phyloP scores from a whole-genome alignment of 2,797 vertebrate genomes.

The Molossus alvarezi region DNA sequence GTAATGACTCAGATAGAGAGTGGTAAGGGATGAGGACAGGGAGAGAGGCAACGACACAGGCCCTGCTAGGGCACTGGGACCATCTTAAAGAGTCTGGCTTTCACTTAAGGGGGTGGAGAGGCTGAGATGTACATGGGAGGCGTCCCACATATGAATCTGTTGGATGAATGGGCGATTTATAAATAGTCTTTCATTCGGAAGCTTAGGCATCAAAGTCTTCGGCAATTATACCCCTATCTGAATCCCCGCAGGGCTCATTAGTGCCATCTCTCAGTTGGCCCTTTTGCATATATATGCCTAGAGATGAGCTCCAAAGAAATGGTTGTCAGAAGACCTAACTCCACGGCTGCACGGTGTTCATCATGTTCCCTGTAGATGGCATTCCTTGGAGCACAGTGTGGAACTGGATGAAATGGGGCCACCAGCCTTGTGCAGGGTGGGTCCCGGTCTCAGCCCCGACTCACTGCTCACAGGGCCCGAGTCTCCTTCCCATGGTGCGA shows the following conservation, averaged over 20 bases:
- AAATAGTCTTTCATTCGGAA: not conserved
- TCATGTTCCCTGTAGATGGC: not conserved
- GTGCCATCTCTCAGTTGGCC: not conserved
- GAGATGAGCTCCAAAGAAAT: not conserved
- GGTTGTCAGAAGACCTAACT: not conserved
- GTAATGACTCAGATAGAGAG: not conserved
- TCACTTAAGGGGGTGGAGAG: not conserved
- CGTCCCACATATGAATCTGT: not conserved
- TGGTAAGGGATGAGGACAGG: not conserved
- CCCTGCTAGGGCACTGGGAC: not conserved
- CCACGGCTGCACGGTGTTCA: not conserved
- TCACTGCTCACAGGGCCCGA: not conserved
- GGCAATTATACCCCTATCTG: not conserved
- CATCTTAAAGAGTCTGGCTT: not conserved
- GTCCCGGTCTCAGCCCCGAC: not conserved
- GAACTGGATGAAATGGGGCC: not conserved
- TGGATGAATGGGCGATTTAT: not conserved
- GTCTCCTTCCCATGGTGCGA: not conserved
- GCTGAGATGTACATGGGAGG: not conserved
- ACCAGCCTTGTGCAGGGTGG: accelerated
- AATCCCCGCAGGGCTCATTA: not conserved
- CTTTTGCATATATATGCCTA: not conserved
- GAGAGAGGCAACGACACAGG: not conserved
- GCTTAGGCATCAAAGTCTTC: not conserved
- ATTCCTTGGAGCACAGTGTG: too few relatives aligned